Evolutionary conservation across 2,888 invertebrate species (phyloP), one percentile per base, ranked within the genome.

Genomic region (Drosophila yooni): DNA sequence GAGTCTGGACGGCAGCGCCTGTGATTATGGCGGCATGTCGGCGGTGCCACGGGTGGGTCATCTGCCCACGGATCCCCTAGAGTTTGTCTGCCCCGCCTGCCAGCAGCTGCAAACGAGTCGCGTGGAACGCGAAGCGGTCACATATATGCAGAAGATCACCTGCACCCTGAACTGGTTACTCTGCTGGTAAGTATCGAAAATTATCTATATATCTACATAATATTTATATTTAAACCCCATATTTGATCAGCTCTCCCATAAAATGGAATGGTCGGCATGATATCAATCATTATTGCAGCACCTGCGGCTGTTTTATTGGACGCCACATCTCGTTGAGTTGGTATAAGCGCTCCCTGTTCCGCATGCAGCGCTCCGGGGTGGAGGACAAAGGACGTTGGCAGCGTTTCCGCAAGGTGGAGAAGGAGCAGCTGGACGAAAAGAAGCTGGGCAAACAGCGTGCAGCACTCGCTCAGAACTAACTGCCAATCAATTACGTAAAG

Each of bases 221-320:
- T 7, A 36, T 18, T 29, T 15, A 40, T 11, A 48, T 18, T n/a
- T n/a, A 4, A 7, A 33, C 21, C 0, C 51, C 13, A 6, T 10
- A n/a, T 15, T 6, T 6, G 33, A 57, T 2, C 15, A 92, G 92
- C 73, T 83, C 82, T 43, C 91, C 92, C 53, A 91, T 92, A 48
- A 78, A 78, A 48, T 92, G 92, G 92, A 56, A 52, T 13, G 92
- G 92, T 3, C 84, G 92, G 1, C 83, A 91, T 25, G 92, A 92
- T 58, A 78, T 89, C 46, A 93, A 92, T 79, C 92, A 92, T 63
- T 92, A 93, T 61, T 92, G 92, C 74, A 82, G 89, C 51, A 76
- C 85, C 43, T 93, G 92, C 48, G 92, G 93, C 56, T 93, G 92
- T 52, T 93, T 88, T 52, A 88, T 93, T 66, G 92, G 92, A n/a